Percentiles rank a stretch among this genome's conserved stretches.
phyloP scores from a whole-genome alignment of 2,113 vertebrate genomes.

The Oriolus oriolus region DNA sequence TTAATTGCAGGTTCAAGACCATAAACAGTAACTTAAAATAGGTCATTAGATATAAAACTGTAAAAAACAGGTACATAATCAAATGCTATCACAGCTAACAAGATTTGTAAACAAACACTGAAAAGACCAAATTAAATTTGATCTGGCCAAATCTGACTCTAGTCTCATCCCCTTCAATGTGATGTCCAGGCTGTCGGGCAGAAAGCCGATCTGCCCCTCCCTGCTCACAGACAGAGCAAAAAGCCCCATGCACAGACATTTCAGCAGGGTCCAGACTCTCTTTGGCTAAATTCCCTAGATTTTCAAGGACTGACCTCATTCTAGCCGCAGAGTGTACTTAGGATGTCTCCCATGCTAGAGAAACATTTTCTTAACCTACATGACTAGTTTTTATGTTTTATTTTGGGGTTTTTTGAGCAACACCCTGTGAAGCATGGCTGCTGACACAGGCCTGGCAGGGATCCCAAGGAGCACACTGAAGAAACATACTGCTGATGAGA shows the following conservation, averaged over 20 bases:
- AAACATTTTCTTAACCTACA: conserved; percentile 9
- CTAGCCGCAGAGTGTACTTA: neutral
- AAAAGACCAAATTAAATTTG: conserved; percentile 51
- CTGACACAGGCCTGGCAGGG: neutral
- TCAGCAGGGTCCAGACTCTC: neutral
- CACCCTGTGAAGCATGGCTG: neutral
- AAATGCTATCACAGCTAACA: conserved; percentile 60
- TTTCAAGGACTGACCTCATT: neutral
- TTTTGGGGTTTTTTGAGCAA: neutral
- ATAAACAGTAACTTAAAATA: conserved; percentile 28
- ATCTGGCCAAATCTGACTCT: neutral
- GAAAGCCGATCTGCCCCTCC: neutral
- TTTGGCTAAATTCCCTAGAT: neutral
- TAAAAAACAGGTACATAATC: conserved; percentile 12
- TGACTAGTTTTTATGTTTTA: neutral
- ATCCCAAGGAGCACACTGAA: neutral
- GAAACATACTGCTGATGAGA: neutral
- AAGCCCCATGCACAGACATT: neutral
- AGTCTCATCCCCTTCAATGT: neutral
- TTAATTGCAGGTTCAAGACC: conserved; percentile 9
- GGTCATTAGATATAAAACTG: conserved; percentile 2
- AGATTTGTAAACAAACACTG: conserved; percentile 67
- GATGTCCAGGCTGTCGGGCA: neutral
- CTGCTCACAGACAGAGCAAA: neutral
- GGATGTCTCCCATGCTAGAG: neutral